Evolutionary conservation across 2,888 invertebrate species (phyloP).

Genomic region (Ecdyonurus torrentis): DNA sequence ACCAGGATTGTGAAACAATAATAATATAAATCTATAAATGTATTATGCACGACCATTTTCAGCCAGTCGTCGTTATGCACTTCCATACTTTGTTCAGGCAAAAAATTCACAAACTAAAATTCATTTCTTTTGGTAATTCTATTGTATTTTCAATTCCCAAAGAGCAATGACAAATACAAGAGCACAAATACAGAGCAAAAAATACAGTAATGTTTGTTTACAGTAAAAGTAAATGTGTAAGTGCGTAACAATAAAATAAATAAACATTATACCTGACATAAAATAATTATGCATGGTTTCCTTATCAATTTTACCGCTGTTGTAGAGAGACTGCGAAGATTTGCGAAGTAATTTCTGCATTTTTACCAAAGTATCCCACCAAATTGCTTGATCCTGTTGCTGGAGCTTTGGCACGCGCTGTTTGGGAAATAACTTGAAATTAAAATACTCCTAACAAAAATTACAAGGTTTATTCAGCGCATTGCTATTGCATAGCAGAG

Average conservation of each 20-base stretch:
- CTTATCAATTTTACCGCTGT: constrained; percentile 69
- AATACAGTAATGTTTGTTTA: neutral
- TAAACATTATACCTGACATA: constrained; percentile 74
- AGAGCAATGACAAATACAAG: neutral
- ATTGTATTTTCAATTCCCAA: too few relatives aligned
- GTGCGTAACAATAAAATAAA: neutral
- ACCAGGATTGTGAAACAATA: too few relatives aligned
- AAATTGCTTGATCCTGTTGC: constrained; percentile 88
- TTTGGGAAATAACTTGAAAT: too few relatives aligned
- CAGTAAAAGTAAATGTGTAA: neutral
- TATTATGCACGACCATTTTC: too few relatives aligned
- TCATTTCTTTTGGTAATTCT: too few relatives aligned
- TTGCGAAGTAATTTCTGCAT: constrained; percentile 91
- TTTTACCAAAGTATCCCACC: constrained; percentile 95
- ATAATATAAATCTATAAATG: too few relatives aligned
- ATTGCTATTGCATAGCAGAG: too few relatives aligned
- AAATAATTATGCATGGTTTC: constrained; percentile 96
- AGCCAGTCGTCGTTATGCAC: too few relatives aligned
- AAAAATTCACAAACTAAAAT: too few relatives aligned
- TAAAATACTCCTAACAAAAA: too few relatives aligned
- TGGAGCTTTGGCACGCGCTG: constrained; percentile 87
- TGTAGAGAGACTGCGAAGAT: constrained; percentile 71
- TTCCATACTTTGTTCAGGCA: too few relatives aligned
- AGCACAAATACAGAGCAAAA: neutral
- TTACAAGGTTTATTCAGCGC: too few relatives aligned